Evolutionary conservation across 2,797 vertebrate genomes (phyloP).

Genomic region (Pyrrhura leucotis): DNA sequence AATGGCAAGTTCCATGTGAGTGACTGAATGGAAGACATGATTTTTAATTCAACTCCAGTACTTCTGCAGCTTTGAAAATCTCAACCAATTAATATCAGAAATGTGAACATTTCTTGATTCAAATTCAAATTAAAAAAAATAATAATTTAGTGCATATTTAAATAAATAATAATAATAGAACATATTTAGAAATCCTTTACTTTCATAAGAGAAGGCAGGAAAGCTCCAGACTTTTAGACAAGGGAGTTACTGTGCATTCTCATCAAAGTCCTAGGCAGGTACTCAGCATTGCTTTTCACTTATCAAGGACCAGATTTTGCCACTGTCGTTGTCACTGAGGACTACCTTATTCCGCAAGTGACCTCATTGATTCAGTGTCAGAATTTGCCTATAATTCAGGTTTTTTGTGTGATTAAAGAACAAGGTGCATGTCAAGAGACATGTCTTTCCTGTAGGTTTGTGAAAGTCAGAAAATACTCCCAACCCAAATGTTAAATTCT

Average conservation of each 20-base stretch:
- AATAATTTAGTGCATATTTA: neutral
- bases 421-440: conserved; percentile 17
- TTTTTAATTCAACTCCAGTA: neutral
- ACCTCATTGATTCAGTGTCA: conserved; percentile 36
- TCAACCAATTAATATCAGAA: neutral
- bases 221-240: neutral
- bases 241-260: neutral
- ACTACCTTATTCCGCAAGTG: conserved; percentile 17
- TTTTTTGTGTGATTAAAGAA: conserved; percentile 40
- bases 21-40: neutral
- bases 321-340: conserved; percentile 7
- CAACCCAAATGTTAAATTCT: conserved; percentile 2
- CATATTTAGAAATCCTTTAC: conserved; percentile 6
- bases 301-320: conserved; percentile 40
- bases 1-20: neutral
- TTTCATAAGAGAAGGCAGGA: neutral
- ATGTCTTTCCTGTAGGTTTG: neutral
- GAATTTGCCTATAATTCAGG: conserved; percentile 44
- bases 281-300: conserved; percentile 14
- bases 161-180: neutral
- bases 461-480: conserved; percentile 27
- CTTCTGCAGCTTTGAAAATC: neutral
- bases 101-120: neutral
- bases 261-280: conserved; percentile 11
- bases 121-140: neutral